Conservation (phyloP, 1,140 invertebrate genomes). For the Antheraea mylitta region DNA sequence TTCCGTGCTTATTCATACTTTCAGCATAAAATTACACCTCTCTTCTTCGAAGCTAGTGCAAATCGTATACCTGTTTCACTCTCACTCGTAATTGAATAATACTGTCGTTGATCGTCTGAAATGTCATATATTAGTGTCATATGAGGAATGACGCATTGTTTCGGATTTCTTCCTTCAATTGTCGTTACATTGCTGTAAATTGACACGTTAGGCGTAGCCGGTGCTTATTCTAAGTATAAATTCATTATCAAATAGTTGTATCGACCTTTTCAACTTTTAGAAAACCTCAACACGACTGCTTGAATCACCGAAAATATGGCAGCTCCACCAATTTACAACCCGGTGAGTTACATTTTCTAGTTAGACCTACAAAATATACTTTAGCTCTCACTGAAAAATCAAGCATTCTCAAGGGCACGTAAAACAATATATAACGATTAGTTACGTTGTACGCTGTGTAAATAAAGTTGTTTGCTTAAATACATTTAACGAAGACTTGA, state of each 20-base stretch:
- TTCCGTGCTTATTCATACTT: not conserved
- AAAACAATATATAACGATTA: constrained; percentile 24
- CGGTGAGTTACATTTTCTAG: constrained; percentile 37
- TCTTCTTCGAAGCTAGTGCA: not conserved
- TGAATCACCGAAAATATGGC: constrained; percentile 40
- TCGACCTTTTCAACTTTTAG: constrained; percentile 16
- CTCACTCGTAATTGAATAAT: not conserved
- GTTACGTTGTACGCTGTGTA: constrained; percentile 34
- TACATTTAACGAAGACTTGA: constrained; percentile 17
- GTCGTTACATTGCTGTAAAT: constrained; percentile 17
- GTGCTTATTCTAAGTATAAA: constrained; percentile 31
- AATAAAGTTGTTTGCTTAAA: constrained; percentile 26
- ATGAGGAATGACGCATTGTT: constrained; percentile 60
- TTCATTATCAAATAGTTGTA: constrained; percentile 18
- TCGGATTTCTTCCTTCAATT: constrained; percentile 12
- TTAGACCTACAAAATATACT: not conserved
- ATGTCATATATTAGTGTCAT: constrained; percentile 32
- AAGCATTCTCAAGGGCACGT: constrained; percentile 41
- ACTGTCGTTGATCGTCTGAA: not conserved
- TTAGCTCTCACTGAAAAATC: not conserved
- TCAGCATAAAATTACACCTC: not conserved
- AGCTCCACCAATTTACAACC: constrained; percentile 57
- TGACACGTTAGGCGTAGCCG: constrained; percentile 39
- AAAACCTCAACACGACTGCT: constrained; percentile 11
- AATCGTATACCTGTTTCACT: not conserved